Conservation (phyloP, 1,140 invertebrate genomes). For the Branchinecta lindahli region DNA sequence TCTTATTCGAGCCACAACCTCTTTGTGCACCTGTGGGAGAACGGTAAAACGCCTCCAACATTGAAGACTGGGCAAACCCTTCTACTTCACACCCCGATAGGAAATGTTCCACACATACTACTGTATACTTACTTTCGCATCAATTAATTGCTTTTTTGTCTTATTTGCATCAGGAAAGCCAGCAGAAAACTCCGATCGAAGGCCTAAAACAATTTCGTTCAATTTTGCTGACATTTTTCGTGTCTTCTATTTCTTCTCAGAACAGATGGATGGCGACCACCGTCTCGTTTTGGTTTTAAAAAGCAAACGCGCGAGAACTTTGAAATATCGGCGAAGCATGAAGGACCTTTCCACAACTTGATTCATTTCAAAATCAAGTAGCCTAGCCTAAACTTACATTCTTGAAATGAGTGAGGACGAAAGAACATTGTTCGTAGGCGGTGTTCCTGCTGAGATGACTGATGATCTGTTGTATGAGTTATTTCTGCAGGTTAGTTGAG, state of each 20-base stretch:
- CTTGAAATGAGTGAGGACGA: background rate
- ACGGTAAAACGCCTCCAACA: no score
- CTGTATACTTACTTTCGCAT: background rate
- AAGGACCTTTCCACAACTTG: no score
- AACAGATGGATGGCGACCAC: no score
- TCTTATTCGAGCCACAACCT: no score
- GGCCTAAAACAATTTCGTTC: background rate
- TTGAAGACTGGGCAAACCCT: no score
- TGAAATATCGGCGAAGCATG: no score
- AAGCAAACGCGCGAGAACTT: no score
- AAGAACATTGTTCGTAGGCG: background rate
- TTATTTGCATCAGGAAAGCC: background rate
- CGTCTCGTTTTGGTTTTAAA: no score
- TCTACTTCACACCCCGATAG: no score
- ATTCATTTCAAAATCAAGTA: background rate
- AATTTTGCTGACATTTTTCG: background rate
- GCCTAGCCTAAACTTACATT: background rate
- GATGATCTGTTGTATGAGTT: background rate
- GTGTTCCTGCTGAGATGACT: background rate
- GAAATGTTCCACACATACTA: no score
- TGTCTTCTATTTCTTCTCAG: background rate
- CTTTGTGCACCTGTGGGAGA: no score
- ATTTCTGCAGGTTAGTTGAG: background rate
- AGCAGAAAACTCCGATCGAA: background rate
- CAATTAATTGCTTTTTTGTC: background rate